Percentiles rank a stretch among this genome's conserved stretches.
These are phyloP conservation scores for Megaceryle torquata DNA, from an alignment of 2,113 vertebrate genomes.

Conservation along the genomic window DNA sequence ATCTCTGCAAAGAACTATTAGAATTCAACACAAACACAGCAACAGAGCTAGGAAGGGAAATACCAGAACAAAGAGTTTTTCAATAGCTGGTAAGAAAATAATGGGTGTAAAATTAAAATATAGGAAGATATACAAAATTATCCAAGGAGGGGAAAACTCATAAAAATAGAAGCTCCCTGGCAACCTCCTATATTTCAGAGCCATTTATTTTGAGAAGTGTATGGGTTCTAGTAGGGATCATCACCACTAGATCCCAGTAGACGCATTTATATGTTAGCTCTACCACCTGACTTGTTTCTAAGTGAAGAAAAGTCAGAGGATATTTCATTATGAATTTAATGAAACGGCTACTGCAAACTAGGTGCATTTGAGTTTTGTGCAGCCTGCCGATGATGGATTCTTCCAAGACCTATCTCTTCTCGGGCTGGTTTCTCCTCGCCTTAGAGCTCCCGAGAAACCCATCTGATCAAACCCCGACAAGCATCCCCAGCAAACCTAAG, in stretches of 20 bases:
- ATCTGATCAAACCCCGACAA: neutral
- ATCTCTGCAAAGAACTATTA: neutral
- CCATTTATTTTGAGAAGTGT: constrained; percentile 41
- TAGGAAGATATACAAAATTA: constrained; percentile 49
- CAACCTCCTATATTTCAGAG: constrained; percentile 62
- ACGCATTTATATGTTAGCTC: neutral
- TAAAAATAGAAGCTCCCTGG: constrained; percentile 64
- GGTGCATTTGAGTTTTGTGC: neutral
- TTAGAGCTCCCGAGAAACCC: neutral
- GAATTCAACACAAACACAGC: constrained; percentile 23
- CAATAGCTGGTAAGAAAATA: constrained; percentile 19
- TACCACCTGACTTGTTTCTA: neutral
- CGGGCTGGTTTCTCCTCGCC: neutral
- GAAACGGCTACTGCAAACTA: neutral
- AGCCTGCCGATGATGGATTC: neutral
- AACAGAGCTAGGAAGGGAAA: neutral
- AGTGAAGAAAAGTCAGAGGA: neutral
- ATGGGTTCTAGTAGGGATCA: constrained; percentile 35
- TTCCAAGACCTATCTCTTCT: neutral
- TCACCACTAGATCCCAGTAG: constrained; percentile 18
- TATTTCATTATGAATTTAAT: neutral
- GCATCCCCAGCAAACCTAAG: neutral
- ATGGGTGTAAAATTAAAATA: constrained; percentile 69
- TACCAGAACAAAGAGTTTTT: neutral
- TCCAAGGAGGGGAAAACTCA: constrained; percentile 58